phyloP scores from a whole-genome alignment of 2,888 invertebrate species.

The Camptogramma bilineatum region DNA sequence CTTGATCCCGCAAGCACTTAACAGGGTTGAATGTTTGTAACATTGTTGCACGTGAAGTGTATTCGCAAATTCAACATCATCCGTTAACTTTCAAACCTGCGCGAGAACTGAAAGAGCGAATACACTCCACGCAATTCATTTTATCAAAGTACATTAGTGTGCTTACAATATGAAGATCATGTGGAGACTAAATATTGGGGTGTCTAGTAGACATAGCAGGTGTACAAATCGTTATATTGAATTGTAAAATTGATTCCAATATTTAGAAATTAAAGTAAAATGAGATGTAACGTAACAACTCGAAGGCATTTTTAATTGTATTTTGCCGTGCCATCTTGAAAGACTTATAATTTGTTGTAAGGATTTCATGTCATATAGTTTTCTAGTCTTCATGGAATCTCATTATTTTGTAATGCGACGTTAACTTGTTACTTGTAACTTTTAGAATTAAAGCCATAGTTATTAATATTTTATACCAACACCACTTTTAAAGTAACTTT shows the following conservation, averaged over 20 bases:
- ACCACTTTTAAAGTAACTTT: conserved; percentile 54
- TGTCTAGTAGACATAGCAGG: conserved; percentile 74
- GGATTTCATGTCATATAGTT: conserved; percentile 85
- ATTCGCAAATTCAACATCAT: conserved; percentile 55
- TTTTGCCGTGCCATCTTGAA: conserved; percentile 82
- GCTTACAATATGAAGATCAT: conserved; percentile 68
- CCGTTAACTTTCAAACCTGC: conserved; percentile 32
- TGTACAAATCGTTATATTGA: conserved; percentile 82
- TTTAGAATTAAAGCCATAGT: conserved; percentile 65
- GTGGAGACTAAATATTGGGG: conserved; percentile 79
- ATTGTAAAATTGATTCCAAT: conserved; percentile 80
- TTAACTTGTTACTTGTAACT: conserved; percentile 64
- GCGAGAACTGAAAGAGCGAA: conserved; percentile 51
- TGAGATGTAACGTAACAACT: conserved; percentile 69
- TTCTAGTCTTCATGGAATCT: conserved; percentile 84
- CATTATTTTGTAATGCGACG: conserved; percentile 77
- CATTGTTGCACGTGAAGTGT: conserved; percentile 72
- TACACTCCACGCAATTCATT: conserved; percentile 62
- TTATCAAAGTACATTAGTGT: conserved; percentile 59
- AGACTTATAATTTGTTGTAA: conserved; percentile 82
- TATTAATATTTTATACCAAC: conserved; percentile 65
- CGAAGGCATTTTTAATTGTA: conserved; percentile 80
- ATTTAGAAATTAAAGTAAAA: conserved; percentile 75
- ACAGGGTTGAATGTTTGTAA: conserved; percentile 80
- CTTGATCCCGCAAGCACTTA: conserved; percentile 80